These are phyloP conservation scores for Aegithalos caudatus DNA, from an alignment of 2,113 vertebrate species.

Conservation along the genomic window DNA sequence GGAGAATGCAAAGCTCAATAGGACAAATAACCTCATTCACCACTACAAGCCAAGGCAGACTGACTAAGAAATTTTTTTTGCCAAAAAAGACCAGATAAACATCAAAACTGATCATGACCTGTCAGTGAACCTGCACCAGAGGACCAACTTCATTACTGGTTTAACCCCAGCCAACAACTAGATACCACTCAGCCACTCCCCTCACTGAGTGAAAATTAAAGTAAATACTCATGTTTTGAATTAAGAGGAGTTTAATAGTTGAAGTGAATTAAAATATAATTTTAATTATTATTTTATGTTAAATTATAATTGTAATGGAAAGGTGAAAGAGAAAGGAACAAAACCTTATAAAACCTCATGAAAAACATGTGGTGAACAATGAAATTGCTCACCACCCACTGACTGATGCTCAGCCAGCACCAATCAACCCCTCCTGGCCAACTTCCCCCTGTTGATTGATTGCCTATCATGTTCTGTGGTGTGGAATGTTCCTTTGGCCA, in stretches of 20 bases:
- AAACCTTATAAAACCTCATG: background rate
- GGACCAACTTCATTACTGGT: background rate
- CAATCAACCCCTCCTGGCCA: accelerated
- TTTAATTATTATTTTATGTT: background rate
- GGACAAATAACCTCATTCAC: background rate
- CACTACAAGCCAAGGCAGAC: background rate
- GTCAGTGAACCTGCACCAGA: background rate
- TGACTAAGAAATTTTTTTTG: background rate
- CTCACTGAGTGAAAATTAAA: background rate
- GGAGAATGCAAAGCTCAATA: background rate
- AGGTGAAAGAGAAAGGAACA: background rate
- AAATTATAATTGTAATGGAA: background rate
- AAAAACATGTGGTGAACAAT: background rate
- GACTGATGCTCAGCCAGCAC: background rate
- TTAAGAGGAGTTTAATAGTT: background rate
- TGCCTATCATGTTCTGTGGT: background rate
- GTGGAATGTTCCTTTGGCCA: background rate
- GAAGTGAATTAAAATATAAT: background rate
- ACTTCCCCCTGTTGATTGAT: background rate
- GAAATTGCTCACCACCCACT: background rate
- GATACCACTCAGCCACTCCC: background rate
- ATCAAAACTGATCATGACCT: background rate
- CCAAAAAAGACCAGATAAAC: background rate
- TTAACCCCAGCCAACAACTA: background rate
- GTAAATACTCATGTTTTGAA: background rate